A percentile compares a stretch with the other conserved stretches of the same genome.
These are phyloP conservation scores for Lerista edwardsae DNA, from an alignment of 2,797 vertebrate species.

Conservation along the genomic window DNA sequence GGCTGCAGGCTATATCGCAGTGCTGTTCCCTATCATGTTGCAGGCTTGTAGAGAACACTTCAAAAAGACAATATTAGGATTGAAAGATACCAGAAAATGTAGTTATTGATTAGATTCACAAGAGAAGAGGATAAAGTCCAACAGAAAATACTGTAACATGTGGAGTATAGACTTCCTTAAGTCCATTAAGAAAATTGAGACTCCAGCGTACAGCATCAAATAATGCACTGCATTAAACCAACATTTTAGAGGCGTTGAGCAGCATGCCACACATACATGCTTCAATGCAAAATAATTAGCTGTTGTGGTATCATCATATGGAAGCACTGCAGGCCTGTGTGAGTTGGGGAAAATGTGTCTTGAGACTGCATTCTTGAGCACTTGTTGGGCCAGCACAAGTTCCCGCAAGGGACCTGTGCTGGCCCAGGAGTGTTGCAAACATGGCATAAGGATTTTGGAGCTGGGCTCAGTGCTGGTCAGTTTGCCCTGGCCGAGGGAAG, in stretches of 20 bases:
- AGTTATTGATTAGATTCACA: not conserved
- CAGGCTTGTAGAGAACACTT: constrained; percentile 8
- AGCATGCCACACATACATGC: too few species aligned
- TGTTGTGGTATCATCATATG: not conserved
- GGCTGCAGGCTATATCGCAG: not conserved
- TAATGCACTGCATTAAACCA: not conserved
- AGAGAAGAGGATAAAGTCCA: not conserved
- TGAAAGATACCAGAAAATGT: constrained; percentile 6
- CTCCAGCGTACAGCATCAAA: not conserved
- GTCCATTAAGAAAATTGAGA: not conserved
- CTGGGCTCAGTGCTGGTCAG: too few species aligned
- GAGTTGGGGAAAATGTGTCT: too few species aligned
- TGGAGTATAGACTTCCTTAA: not conserved
- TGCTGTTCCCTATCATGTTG: not conserved
- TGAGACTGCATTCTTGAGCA: too few species aligned
- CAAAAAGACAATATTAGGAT: constrained; percentile 19
- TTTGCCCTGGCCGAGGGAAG: too few species aligned
- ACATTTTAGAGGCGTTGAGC: not conserved
- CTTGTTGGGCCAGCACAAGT: too few species aligned
- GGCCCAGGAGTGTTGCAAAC: too few species aligned
- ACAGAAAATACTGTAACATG: not conserved
- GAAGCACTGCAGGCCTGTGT: not conserved
- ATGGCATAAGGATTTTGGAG: too few species aligned
- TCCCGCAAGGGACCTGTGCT: too few species aligned
- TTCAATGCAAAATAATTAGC: not conserved